phyloP scores from a whole-genome alignment of 2,797 vertebrate species.

The Mallotus villosus region DNA sequence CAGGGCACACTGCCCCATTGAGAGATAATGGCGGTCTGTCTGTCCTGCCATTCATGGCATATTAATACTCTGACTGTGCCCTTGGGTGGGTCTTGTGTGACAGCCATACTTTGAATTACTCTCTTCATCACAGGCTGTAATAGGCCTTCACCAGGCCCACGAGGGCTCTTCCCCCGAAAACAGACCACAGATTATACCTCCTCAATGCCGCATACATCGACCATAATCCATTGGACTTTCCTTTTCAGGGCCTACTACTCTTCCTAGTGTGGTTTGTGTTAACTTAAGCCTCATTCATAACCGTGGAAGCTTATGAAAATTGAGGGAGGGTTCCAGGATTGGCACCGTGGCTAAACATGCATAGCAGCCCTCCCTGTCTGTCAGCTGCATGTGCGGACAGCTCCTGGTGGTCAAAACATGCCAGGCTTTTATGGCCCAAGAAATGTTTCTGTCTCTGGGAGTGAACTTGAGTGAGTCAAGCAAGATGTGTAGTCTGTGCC shows the following conservation, averaged over 20 bases:
- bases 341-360: slow-evolving; percentile 54
- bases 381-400: slow-evolving; percentile 47
- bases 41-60: slow-evolving; percentile 72
- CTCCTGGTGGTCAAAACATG: slow-evolving; percentile 53
- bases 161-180: slow-evolving; percentile 53
- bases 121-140: slow-evolving; percentile 66
- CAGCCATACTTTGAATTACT: slow-evolving; percentile 72
- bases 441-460: slow-evolving; percentile 46
- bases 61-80: slow-evolving; percentile 76
- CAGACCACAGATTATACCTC: slow-evolving; percentile 75
- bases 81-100: slow-evolving; percentile 44
- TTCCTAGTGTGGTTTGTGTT: slow-evolving; percentile 64
- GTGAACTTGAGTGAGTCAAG: slow-evolving; percentile 52
- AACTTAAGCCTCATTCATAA: slow-evolving; percentile 62
- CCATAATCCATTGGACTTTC: slow-evolving; percentile 74
- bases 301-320: slow-evolving; percentile 65
- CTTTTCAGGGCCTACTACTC: slow-evolving; percentile 66
- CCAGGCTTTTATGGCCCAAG: slow-evolving; percentile 45
- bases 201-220: slow-evolving; percentile 69
- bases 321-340: slow-evolving; percentile 50
- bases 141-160: slow-evolving; percentile 53
- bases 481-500: slow-evolving; percentile 32
- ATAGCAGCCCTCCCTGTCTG: slow-evolving; percentile 49
- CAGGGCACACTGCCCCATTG: slow-evolving; percentile 52
- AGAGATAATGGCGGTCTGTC: slow-evolving; percentile 72